Evolutionary conservation across 2,113 vertebrate species (phyloP).

Genomic region (Phylloscopus trochiloides): DNA sequence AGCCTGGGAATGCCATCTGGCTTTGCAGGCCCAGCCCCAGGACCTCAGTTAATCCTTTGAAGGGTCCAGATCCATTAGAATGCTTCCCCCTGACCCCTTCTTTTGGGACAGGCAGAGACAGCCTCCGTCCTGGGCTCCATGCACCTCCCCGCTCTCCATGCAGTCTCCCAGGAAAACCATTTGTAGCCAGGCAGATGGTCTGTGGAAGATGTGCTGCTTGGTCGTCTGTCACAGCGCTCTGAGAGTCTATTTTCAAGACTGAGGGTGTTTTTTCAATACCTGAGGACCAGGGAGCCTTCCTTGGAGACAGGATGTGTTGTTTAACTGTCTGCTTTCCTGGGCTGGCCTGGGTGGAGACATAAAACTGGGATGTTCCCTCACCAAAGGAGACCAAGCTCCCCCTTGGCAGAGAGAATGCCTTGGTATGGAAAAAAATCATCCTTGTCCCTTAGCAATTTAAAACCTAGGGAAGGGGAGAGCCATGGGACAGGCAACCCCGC

Average conservation of each 20-base stretch:
- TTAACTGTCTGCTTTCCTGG: background rate
- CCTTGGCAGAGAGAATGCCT: background rate
- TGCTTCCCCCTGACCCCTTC: accelerated
- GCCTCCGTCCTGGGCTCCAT: accelerated
- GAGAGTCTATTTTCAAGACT: background rate
- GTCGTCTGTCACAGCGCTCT: background rate
- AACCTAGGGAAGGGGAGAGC: background rate
- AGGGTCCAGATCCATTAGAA: background rate
- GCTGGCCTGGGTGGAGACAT: background rate
- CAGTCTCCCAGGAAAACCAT: background rate
- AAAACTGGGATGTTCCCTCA: background rate
- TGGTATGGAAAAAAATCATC: background rate
- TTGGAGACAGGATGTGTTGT: background rate
- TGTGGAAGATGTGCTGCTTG: background rate
- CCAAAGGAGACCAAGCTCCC: background rate
- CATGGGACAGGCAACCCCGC: accelerated
- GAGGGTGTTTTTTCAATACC: background rate
- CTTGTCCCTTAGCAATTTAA: background rate
- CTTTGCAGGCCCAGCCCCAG: background rate
- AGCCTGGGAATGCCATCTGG: background rate
- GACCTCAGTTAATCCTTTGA: background rate
- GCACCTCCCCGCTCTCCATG: accelerated
- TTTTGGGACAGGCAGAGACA: background rate
- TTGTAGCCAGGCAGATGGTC: background rate
- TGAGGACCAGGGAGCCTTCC: background rate